Percentiles rank a stretch among this genome's conserved stretches.
phyloP scores from a whole-genome alignment of 2,888 invertebrate species.

The Pharmacophagus antenor region DNA sequence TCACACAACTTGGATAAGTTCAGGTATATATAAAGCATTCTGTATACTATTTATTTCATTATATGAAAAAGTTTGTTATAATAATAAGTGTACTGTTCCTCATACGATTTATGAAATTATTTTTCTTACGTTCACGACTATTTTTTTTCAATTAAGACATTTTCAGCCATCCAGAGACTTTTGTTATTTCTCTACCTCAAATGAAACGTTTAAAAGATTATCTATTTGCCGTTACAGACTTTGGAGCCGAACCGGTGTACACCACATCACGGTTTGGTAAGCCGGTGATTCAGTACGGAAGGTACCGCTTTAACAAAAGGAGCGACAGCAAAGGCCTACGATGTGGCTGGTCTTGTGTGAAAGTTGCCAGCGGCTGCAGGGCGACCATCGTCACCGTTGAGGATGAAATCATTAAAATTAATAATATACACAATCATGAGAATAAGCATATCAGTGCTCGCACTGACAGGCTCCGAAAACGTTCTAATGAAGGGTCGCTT shows the following conservation, averaged over 20 bases:
- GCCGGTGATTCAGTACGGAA: conserved; percentile 43
- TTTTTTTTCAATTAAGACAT: no score
- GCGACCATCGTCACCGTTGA: conserved; percentile 45
- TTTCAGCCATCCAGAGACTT: not conserved
- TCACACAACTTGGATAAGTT: no score
- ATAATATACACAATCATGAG: conserved; percentile 44
- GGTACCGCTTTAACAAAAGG: conserved; percentile 45
- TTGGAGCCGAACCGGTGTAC: conserved; percentile 32
- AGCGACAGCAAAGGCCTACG: conserved; percentile 39
- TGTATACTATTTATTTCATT: no score
- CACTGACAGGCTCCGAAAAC: no score
- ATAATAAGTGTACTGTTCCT: no score
- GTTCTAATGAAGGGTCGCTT: no score
- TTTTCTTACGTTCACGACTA: no score
- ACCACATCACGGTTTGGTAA: conserved; percentile 47
- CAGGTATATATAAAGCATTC: no score
- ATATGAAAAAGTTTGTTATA: no score
- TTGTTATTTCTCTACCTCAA: not conserved
- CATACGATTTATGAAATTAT: no score
- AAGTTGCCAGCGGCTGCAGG: conserved; percentile 41
- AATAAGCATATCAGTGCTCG: no score
- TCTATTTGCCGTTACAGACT: conserved; percentile 10
- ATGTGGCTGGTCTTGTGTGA: conserved; percentile 48
- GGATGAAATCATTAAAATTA: conserved; percentile 41
- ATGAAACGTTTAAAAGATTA: no score